Evolutionary conservation across 2,888 invertebrate genomes (phyloP), one percentile per base, ranked within the genome.

Genomic region (Brachycybe producta): DNA sequence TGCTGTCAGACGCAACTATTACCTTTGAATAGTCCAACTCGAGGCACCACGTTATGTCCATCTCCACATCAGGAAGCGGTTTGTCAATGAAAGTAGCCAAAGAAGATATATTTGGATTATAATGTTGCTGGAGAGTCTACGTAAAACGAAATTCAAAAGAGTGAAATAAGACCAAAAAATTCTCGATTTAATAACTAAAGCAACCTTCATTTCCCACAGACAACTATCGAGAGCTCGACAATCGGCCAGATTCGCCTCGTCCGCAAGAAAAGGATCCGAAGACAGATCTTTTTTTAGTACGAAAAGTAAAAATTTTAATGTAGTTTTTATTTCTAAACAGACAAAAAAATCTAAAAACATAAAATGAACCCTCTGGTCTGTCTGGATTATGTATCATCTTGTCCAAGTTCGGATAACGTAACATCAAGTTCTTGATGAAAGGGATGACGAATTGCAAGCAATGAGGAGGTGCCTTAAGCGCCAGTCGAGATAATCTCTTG

Each of bases 401-500:
- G n/a, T 57, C 41, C 30, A 90, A 72, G 1, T 82, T 83, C 0
- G 85, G 83, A 70, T 95, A 95, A 38, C 94, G 72, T 57, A 81
- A 69, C 59, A 92, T 71, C 52, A 95, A 70, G 70, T 94, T 94
- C 48, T 81, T 80, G 42, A 95, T 78, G 57, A 95, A 82, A 58
- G 80, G 76, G 60, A 88, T 73, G 56, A 91, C 76, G 13, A 81
- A 77, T 5, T 77, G 70, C 40, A 83, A 77, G 64, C 86, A 84
- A 55, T 82, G 80, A 0, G 86, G 78, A 2, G 86, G 82, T 3
- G 92, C 90, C 23, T 82, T 74, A 51, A 95, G 71, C 17, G 85
- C 79, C 54, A 97, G 71, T 3, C 94, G 77, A 0, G 88, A 79
- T 55, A 94, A 67, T 35, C 86, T 79, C 70, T 97, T 97, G 2